Base-by-base conservation (phyloP, 2,797 vertebrate genomes). In the Simalia tracyae region DNA sequence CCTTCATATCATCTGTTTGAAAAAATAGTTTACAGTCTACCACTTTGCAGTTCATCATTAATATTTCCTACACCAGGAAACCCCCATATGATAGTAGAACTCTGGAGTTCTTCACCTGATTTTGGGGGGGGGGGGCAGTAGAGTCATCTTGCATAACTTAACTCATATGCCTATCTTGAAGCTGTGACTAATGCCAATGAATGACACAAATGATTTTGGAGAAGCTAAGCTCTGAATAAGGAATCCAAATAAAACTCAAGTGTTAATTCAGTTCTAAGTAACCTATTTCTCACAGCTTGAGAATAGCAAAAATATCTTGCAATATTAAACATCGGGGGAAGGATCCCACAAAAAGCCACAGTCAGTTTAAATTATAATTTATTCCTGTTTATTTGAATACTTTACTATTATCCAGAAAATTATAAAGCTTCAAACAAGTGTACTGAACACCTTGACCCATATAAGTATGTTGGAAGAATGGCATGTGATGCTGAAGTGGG, bases 181-280 rank as follows among this genome's bases (percentile, higher is more conserved):
- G 85, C 68, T 8, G 24, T 90, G 68, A 90, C 85, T 92, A 90
- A 92, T 31, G 4, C 15, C 61, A 57, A 76, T 81, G 84, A 87
- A 85, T 87, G 60, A 84, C 56, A 60, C 15, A 64, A 46, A 87
- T 87, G 59, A n/a, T 6, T 68, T 50, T 17, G 87, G 36, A 76
- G 54, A 12, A 15, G 31, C 56, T 89, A 90, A n/a, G 68, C 24
- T 59, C 86, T 76, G 92, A 91, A 92, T 87, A 93, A 76, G n/a
- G 63, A 7, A 5, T 64, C 92, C 60, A 92, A 92, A 92, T 86
- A 86, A 90, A 92, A 64, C n/a, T 42, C 57, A 87, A 22, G 10
- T 24, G 5, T 92, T 90, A 87, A 87, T 56, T 81, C 36, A 76
- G 31, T 59, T 85, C 54, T 85, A 22, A 90, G 26, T 90, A 85